Conservation (phyloP, 2,113 vertebrate genomes). For the Nothoprocta pentlandii region DNA sequence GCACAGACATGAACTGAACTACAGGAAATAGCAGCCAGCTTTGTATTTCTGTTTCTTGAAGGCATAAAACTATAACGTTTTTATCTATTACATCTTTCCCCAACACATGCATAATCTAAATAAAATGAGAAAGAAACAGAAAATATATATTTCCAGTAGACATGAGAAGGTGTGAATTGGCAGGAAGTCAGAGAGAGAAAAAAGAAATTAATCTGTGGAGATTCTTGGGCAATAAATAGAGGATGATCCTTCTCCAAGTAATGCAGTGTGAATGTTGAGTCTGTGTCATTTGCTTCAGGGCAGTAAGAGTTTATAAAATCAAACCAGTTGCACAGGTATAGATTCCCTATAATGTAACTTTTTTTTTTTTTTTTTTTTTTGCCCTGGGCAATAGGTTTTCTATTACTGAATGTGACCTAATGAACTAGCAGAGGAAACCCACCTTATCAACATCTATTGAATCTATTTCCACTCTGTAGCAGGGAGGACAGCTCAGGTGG, state of each 20-base stretch:
- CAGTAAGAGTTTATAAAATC: slow-evolving; percentile 26
- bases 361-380: slow-evolving; percentile 46
- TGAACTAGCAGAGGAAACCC: neutral
- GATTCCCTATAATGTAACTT: neutral
- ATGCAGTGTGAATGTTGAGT: neutral
- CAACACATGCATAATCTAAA: neutral
- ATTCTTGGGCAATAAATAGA: neutral
- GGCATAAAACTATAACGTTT: neutral
- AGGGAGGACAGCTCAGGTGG: neutral
- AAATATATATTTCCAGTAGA: neutral
- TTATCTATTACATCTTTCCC: neutral
- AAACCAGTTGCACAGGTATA: neutral
- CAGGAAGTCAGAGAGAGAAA: neutral
- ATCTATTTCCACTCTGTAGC: neutral
- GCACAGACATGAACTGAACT: neutral
- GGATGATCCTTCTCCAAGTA: neutral
- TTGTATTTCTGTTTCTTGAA: neutral
- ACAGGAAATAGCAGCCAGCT: neutral
- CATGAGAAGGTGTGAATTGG: neutral
- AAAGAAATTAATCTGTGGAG: neutral
- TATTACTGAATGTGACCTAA: slow-evolving; percentile 24
- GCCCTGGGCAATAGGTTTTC: slow-evolving; percentile 31
- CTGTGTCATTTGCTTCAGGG: neutral
- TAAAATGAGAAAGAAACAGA: neutral
- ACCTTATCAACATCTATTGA: neutral